Percentiles rank a stretch among this genome's conserved stretches.
Evolutionary conservation across 1,140 invertebrate species (phyloP).

Genomic region (Drosophila truncata): DNA sequence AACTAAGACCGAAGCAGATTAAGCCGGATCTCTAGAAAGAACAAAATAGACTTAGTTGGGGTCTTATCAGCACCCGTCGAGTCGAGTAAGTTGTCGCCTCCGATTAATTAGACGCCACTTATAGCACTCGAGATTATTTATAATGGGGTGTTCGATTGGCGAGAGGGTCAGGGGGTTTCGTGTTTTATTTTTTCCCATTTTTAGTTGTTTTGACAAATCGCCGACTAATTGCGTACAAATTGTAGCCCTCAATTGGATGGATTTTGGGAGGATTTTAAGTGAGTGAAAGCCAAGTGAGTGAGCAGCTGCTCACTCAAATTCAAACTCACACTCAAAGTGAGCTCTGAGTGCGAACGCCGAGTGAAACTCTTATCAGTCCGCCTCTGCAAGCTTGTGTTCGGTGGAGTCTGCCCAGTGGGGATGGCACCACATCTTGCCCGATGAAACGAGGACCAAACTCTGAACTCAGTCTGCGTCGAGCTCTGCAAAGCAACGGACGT

Average conservation of each 20-base stretch:
- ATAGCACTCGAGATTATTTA: slow-evolving; percentile 24
- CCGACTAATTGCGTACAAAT: slow-evolving; percentile 32
- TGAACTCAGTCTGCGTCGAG: slow-evolving; percentile 65
- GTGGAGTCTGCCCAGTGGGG: slow-evolving; percentile 14
- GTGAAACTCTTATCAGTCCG: slow-evolving; percentile 60
- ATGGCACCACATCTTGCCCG: slow-evolving; percentile 48
- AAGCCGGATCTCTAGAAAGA: slow-evolving; percentile 2
- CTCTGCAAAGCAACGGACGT: slow-evolving; percentile 73
- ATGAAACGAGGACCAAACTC: slow-evolving; percentile 31
- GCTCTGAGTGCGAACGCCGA: slow-evolving; percentile 18
- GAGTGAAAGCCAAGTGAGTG: not conserved
- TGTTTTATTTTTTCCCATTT: slow-evolving; percentile 3
- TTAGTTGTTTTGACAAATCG: slow-evolving; percentile 36
- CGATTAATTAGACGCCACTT: slow-evolving; percentile 26
- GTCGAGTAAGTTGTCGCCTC: not conserved
- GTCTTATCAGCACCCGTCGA: not conserved
- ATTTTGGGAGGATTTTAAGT: not conserved
- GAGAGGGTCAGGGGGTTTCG: slow-evolving; percentile 2
- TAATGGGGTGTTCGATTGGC: slow-evolving; percentile 1
- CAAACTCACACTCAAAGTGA: not conserved
- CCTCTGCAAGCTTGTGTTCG: slow-evolving; percentile 52
- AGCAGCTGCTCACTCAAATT: not conserved
- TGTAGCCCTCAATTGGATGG: not conserved
- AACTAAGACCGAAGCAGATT: slow-evolving; percentile 6
- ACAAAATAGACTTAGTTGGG: not conserved